phyloP scores from a whole-genome alignment of 2,888 invertebrate genomes.

The Chloroclystis v-ata region DNA sequence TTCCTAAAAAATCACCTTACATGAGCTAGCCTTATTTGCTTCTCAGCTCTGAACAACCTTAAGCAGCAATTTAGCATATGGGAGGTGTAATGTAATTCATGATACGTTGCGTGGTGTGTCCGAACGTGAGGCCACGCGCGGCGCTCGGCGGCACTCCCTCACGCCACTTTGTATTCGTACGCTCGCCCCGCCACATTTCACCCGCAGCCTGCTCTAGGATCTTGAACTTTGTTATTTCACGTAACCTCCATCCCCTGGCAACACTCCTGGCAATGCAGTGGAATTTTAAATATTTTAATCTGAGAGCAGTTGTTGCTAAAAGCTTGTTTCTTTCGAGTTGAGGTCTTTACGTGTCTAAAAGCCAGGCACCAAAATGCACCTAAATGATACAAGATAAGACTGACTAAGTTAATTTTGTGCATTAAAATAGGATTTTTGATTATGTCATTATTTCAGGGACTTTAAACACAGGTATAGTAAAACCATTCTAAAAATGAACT shows the following conservation, averaged over 20 bases:
- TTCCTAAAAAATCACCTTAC: too few relatives aligned
- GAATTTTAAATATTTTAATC: constrained; percentile 40
- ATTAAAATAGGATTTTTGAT: too few relatives aligned
- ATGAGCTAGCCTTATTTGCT: neutral
- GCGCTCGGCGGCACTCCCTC: constrained; percentile 33
- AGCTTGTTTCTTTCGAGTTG: neutral
- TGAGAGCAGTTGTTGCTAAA: constrained; percentile 16
- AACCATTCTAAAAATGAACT: too few relatives aligned
- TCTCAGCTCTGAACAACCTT: constrained; percentile 7
- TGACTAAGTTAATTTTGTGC: too few relatives aligned
- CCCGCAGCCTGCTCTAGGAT: constrained; percentile 49
- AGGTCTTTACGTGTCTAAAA: too few relatives aligned
- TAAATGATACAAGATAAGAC: too few relatives aligned
- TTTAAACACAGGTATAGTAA: too few relatives aligned
- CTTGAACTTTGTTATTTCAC: constrained; percentile 63
- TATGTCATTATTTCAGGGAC: too few relatives aligned
- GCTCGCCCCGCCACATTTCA: constrained; percentile 61
- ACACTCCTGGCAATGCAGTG: constrained; percentile 37
- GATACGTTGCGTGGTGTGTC: constrained; percentile 44
- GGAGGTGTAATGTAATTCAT: constrained; percentile 45
- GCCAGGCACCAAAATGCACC: too few relatives aligned
- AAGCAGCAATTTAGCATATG: constrained; percentile 36
- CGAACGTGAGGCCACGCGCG: constrained; percentile 59
- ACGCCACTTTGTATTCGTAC: constrained; percentile 62
- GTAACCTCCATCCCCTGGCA: constrained; percentile 42